Conservation (phyloP, 2,113 vertebrate genomes). For the human (Homo sapiens) region DNA sequence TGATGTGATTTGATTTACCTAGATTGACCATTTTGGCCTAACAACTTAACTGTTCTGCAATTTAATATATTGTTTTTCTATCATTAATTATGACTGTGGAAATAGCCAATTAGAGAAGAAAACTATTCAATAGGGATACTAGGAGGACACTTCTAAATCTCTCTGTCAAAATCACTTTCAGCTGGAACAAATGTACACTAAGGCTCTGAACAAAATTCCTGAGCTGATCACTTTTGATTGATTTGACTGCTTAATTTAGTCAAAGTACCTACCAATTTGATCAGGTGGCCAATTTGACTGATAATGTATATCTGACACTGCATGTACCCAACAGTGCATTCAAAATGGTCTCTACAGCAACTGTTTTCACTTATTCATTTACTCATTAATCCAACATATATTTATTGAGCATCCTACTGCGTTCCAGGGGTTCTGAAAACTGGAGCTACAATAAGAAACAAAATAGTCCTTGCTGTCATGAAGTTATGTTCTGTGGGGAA, state of each 20-base stretch:
- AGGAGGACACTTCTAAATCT: not conserved
- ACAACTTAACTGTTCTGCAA: slow-evolving; percentile 25
- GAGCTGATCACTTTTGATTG: slow-evolving; percentile 2
- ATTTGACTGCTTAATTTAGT: slow-evolving; percentile 5
- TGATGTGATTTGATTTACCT: slow-evolving; percentile 50
- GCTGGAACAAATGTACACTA: not conserved
- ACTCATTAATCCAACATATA: not conserved
- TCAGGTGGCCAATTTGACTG: not conserved
- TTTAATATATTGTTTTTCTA: slow-evolving; percentile 20
- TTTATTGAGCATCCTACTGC: not conserved
- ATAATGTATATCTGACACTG: not conserved
- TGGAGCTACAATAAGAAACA: not conserved
- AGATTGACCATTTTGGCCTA: not conserved
- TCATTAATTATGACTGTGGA: not conserved
- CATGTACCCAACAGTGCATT: slow-evolving; percentile 13
- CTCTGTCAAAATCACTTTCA: not conserved
- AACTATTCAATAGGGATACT: not conserved
- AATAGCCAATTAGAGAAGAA: slow-evolving; percentile 20
- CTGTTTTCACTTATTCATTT: not conserved
- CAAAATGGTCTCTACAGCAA: not conserved
- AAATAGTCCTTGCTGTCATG: not conserved
- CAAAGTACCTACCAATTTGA: slow-evolving; percentile 2
- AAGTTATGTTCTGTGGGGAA: not conserved
- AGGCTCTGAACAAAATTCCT: slow-evolving; percentile 5
- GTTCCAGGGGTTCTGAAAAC: not conserved